Evolutionary conservation across 2,113 vertebrate species (phyloP).

Genomic region (Regulus satrapa): DNA sequence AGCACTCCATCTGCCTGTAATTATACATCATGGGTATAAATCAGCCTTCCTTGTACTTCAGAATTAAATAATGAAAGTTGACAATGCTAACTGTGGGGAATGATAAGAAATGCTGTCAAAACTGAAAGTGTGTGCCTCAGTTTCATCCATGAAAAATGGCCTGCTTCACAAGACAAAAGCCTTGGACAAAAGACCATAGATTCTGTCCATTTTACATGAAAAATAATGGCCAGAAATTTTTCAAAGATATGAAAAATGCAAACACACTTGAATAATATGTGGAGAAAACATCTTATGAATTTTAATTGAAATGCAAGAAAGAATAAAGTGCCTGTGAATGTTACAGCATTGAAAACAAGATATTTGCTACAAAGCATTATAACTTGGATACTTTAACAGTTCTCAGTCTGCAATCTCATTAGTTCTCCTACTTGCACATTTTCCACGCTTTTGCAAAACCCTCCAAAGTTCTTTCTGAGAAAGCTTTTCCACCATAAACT

Average conservation of each 20-base stretch:
- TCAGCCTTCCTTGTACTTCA: slow-evolving; percentile 48
- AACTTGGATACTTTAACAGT: background rate
- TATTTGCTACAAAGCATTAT: background rate
- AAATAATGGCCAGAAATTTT: slow-evolving; percentile 48
- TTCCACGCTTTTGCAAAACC: background rate
- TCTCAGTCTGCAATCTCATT: slow-evolving; percentile 1
- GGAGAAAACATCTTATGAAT: slow-evolving; percentile 38
- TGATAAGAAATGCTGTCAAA: slow-evolving; percentile 55
- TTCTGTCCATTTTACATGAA: slow-evolving; percentile 26
- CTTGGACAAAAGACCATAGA: slow-evolving; percentile 46
- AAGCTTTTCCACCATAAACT: background rate
- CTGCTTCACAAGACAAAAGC: slow-evolving; percentile 53
- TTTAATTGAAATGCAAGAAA: slow-evolving; percentile 50
- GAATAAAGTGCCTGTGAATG: slow-evolving; percentile 23
- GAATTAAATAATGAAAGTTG: slow-evolving; percentile 61
- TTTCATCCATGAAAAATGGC: slow-evolving; percentile 62
- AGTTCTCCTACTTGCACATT: background rate
- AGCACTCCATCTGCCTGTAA: slow-evolving; percentile 28
- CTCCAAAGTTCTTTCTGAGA: background rate
- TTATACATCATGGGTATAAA: slow-evolving; percentile 56
- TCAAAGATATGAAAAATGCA: slow-evolving; percentile 43
- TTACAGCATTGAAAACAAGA: background rate
- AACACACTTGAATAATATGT: slow-evolving; percentile 10
- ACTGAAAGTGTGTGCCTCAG: slow-evolving; percentile 30
- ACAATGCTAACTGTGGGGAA: slow-evolving; percentile 42